These are phyloP conservation scores for Chaetophractus vellerosus DNA, from an alignment of 2,797 vertebrate species.

Conservation along the genomic window DNA sequence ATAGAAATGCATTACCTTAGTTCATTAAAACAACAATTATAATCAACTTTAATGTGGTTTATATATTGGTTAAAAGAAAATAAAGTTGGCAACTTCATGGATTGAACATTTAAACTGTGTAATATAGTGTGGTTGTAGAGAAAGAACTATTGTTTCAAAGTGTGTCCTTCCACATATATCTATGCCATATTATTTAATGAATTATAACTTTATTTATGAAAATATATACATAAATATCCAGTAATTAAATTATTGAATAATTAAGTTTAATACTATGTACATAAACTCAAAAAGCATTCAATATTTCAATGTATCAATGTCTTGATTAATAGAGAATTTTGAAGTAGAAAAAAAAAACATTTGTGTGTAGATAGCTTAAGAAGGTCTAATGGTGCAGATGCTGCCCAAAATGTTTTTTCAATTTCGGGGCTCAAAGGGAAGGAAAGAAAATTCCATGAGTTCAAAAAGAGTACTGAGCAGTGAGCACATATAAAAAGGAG, in stretches of 20 bases:
- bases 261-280: not conserved
- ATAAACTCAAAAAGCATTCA: not conserved
- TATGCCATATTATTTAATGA: not conserved
- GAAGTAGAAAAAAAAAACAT: not conserved
- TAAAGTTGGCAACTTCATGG: slow-evolving; percentile 71
- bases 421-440: not conserved
- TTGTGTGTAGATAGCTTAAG: not conserved
- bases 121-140: not conserved
- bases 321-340: not conserved
- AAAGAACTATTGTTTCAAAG: not conserved
- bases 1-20: slow-evolving; percentile 82
- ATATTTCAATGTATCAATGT: not conserved
- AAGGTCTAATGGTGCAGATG: not conserved
- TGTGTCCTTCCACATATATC: not conserved
- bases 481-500: not conserved
- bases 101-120: slow-evolving; percentile 76
- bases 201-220: not conserved
- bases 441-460: not conserved
- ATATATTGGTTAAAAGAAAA: slow-evolving; percentile 54
- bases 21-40: slow-evolving; percentile 87
- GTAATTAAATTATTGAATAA: not conserved
- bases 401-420: not conserved
- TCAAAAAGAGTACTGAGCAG: too few relatives aligned
- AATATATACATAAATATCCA: not conserved
- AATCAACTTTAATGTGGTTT: slow-evolving; percentile 86